phyloP scores from a whole-genome alignment of 1,140 invertebrate genomes.

The Idris sp. region DNA sequence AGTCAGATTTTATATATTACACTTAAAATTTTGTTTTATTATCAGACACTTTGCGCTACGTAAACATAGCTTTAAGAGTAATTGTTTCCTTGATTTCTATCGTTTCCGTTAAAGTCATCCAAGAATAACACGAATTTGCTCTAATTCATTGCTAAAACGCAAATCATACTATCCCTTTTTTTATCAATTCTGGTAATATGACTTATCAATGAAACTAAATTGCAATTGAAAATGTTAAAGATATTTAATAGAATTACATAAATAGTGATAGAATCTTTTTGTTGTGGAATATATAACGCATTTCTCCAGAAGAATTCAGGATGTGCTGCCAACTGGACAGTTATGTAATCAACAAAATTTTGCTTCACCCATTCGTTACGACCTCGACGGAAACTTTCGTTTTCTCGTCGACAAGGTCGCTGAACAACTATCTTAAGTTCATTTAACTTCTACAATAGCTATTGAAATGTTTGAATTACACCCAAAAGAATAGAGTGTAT shows the following conservation, averaged over 20 bases:
- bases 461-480: constrained; percentile 10
- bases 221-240: constrained; percentile 3
- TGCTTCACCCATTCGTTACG: constrained; percentile 31
- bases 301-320: constrained; percentile 64
- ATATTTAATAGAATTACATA: constrained; percentile 30
- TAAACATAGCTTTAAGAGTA: constrained; percentile 9
- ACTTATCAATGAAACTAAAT: too few species aligned
- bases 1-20: constrained; percentile 29
- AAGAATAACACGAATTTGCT: constrained; percentile 18
- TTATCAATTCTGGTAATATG: too few species aligned
- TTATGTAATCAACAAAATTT: constrained; percentile 65
- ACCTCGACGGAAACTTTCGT: constrained; percentile 55
- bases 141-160: not conserved
- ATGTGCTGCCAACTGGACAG: constrained; percentile 35
- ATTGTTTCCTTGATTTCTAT: constrained; percentile 46
- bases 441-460: constrained; percentile 3
- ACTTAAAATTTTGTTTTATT: constrained; percentile 32
- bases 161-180: too few species aligned
- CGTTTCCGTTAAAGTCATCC: constrained; percentile 21
- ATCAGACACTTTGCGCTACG: constrained; percentile 27
- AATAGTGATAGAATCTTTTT: constrained; percentile 35
- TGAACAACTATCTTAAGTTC: constrained; percentile 7
- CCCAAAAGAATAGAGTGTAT: constrained; percentile 6
- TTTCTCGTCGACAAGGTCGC: constrained; percentile 62
- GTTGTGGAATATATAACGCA: constrained; percentile 56